Base-by-base conservation (phyloP, 2,797 vertebrate species). In the Pipistrellus pipistrellus region DNA sequence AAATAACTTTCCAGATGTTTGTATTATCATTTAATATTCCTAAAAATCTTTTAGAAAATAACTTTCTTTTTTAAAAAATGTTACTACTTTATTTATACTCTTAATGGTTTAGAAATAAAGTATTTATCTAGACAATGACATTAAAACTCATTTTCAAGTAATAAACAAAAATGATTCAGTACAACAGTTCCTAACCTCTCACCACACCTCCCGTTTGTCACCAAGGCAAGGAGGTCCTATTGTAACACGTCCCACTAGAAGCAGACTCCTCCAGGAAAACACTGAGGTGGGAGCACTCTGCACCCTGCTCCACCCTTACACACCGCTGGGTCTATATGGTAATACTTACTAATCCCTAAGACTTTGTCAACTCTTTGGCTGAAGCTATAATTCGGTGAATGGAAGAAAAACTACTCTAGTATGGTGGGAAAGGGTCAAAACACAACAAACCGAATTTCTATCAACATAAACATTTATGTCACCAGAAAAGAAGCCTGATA, bases 51-150 rank as follows among this genome's bases (percentile, higher is more conserved):
- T 90, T 55, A 64, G 30, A 82, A 88, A 75, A 48, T 6, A 59
- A 15, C 27, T 88, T 78, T 21, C 38, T 85, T 62, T 62, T 81
- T 48, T 4, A 9, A 25, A 71, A 75, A 27, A 8, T 25, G 1
- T 66, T n/a, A 55, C 14, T 81, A 66, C 35, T 68, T 94, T 84
- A 93, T 64, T 72, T 85, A 64, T 0, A 38, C 92, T 97, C 12
- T 55, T 83, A 88, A 84, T 46, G 25, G 2, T 84, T 96, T 92
- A 77, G 62, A 97, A 98, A 97, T 95, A 86, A 96, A 96, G 95
- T 86, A 13, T 68, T 88, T n/a, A 72, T 85, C 30, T 55, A 93
- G 32, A 53, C 23, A 90, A 66, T 64, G 20, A 72, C 25, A 59
- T 35, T 85, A 78, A 44, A 91, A 88, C 46, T 62, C 51, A 94